Base-by-base conservation (phyloP, 2,113 vertebrate species). In the Acanthochromis polyacanthus region DNA sequence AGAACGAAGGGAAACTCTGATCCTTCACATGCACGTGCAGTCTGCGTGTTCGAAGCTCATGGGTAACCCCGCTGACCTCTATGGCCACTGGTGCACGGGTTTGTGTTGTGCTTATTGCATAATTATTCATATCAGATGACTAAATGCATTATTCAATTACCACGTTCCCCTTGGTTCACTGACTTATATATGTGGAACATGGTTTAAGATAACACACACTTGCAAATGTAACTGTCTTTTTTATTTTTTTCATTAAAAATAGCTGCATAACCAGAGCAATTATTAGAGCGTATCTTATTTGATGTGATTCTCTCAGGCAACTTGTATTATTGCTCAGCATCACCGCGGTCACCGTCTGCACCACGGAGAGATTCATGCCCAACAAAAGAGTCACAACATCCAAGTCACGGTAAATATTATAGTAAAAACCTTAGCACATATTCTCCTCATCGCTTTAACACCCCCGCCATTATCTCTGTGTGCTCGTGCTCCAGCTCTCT, bases 211-310 rank as follows among this genome's bases (percentile, higher is more conserved):
- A 63, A 71, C 22, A 67, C 15, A 74, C 58, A 73, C 59, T 78
- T 84, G 80, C 63, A 81, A 76, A 48, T 78, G 9, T 65, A 65
- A 17, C 14, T 45, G 3, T 56, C 20, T 25, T 36, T 52, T 46
- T 40, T 52, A 4, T 30, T 52, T 72, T 67, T 71, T 32, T 64
- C 9, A 79, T 79, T 76, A 69, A 88, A 92, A 87, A 91, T 88
- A 86, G 81, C 88, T 71, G 40, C 81, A 83, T 77, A 90, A 81
- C 84, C 74, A 71, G 56, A 86, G 78, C 76, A 85, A 68, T 90
- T 92, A 92, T 89, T 92, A 85, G 90, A 92, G 91, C 90, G 62
- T 89, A 84, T 83, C 81, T 83, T 80, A 90, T 92, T 77, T 92
- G 90, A 92, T 82, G 64, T 81, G 60, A 92, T 89, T 81, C 84